Percentiles rank a stretch among this genome's conserved stretches.
Evolutionary conservation across 2,797 vertebrate genomes (phyloP).

Genomic region (Coreius guichenoti): DNA sequence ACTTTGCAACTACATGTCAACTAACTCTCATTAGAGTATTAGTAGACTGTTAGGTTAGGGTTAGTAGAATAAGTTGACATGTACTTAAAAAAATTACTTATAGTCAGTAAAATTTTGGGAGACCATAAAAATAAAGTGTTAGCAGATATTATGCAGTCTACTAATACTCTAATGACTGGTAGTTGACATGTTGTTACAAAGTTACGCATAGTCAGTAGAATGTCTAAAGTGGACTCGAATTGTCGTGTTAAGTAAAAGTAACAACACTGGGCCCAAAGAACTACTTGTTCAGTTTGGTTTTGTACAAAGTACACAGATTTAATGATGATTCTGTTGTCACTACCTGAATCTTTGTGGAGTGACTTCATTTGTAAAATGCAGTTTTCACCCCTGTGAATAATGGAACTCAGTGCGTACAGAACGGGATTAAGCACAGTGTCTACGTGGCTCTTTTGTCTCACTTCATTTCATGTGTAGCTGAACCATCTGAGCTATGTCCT

Average conservation of each 20-base stretch:
- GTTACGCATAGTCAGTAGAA: background rate
- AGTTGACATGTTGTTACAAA: background rate
- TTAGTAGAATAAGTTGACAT: background rate
- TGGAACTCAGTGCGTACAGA: background rate
- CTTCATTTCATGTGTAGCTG: conserved; percentile 27
- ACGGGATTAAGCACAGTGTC: background rate
- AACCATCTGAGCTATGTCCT: conserved; percentile 6
- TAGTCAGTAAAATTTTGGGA: no score
- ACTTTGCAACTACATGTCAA: background rate
- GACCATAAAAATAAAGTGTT: background rate
- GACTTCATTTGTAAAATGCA: background rate
- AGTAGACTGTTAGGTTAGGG: background rate
- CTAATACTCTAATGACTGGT: background rate
- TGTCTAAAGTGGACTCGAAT: background rate
- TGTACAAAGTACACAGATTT: background rate
- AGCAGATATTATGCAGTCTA: background rate
- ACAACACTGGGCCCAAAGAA: background rate
- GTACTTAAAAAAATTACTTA: no score
- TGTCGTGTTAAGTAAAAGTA: background rate
- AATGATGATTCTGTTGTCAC: background rate
- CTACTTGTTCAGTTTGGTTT: background rate
- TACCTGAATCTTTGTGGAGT: background rate
- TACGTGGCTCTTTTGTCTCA: background rate
- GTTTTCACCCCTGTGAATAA: background rate
- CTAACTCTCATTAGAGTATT: background rate